Evolutionary conservation across 92 coral and sea anemone genomes (phyloP), one percentile per base, ranked within the genome.

Genomic region (Palythoa caribaeorum): DNA sequence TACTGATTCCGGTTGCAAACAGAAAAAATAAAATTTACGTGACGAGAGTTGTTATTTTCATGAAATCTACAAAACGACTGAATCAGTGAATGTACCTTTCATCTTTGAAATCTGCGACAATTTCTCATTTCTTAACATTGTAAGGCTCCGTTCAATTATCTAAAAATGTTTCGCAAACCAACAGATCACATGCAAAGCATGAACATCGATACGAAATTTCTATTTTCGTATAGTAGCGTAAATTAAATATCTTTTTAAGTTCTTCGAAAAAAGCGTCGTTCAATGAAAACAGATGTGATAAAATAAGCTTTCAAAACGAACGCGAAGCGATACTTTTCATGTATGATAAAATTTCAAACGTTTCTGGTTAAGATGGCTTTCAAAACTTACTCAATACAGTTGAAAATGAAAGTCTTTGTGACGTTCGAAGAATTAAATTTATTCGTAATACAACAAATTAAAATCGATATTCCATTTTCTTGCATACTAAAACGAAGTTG

Each of bases 371-470:
- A 28, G 6, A 44, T 7, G 38, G 17, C 68, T 62, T 10, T 21
- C 44, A 81, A 28, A 48, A 9, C 15, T 48, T 53, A 21, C 19
- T 66, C 63, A 50, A 19, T 20, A 15, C 16, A 13, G 44, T 21
- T 66, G 15, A 28, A 48, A 81, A 65, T 40, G 86, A 81, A 65
- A 47, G 76, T 52, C 86, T 81, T 81, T 81, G 76, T 81, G 86
- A 81, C 76, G 86, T 35, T 13, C 47, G 15, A 47, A 80, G 38
- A 65, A 44, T 48, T 17, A 65, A 19, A 17, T 44, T 37, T 66
- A 66, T 81, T 66, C 57, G 47, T 47, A 47, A 19, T 53, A 69
- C 13, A 44, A 62, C 73, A 79, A 14, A 54, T 6, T 14, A 15
- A n/a, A 28, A 10, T 20, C 14, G 14, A 20, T 11, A 52, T 77